Conservation (phyloP, 2,113 vertebrate genomes). For the Charadrius vociferus region DNA sequence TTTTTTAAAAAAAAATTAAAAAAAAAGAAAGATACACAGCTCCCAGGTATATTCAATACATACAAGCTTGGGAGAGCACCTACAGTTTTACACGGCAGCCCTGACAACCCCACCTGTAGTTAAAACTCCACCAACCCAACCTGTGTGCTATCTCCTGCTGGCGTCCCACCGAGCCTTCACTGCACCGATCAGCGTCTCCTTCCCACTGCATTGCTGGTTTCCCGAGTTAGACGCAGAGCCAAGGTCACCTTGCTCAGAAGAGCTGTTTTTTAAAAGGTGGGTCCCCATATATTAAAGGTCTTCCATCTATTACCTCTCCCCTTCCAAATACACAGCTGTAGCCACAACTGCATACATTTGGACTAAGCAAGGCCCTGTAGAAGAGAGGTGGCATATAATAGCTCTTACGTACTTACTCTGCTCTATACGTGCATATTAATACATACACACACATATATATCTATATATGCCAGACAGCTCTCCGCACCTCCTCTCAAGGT, state of each 20-base stretch:
- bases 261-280: background rate
- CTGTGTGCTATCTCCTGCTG: background rate
- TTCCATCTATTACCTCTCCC: background rate
- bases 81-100: background rate
- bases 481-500: background rate
- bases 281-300: background rate
- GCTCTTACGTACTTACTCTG: background rate
- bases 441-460: background rate
- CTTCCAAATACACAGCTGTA: background rate
- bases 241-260: background rate
- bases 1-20: background rate
- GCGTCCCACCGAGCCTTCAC: background rate
- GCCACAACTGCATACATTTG: background rate
- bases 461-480: background rate
- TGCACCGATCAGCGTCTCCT: background rate
- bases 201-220: background rate
- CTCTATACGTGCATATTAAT: background rate
- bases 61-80: background rate
- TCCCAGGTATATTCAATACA: background rate
- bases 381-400: background rate
- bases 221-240: background rate
- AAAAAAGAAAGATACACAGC: background rate
- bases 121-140: background rate
- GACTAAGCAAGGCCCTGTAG: background rate
- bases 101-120: background rate